Evolutionary conservation across 2,888 invertebrate species (phyloP), one percentile per base, ranked within the genome.

Genomic region (Polydesmus complanatus): DNA sequence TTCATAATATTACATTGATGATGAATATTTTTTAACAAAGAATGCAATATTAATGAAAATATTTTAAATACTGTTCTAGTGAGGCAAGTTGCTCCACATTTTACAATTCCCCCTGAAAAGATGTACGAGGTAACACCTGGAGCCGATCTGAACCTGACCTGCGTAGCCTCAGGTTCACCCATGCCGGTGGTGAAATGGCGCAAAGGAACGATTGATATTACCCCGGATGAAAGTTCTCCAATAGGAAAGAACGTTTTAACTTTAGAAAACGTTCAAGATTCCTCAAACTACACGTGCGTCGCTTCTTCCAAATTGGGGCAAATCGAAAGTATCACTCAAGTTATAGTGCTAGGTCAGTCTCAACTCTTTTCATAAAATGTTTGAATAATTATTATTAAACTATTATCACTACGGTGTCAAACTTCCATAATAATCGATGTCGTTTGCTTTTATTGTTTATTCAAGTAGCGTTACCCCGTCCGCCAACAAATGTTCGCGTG

Each of bases 161-260:
- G 98, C 74, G 93, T 95, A 60, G 97, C 97, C 11, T 89, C 92
- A 27, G 97, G 98, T 22, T 92, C 96, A 0, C 97, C 97, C 3
- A 95, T 97, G 95, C 98, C 97, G 1, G 86, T 84, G 68, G 95
- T 98, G 60, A 93, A 91, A 75, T 79, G 69, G 68, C 66, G 65
- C 23, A 66, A 65, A 58, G 66, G 66, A 83, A 72, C 64, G 22
- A 62, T 65, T n/a, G 92, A 92, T 76, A 75, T 93, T 66, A 91
- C 91, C 0, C 88, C 90, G 0, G 91, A 91, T 73, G 90, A 92
- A 75, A 68, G 68, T 48, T 64, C 73, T 26, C 77, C 78, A 2
- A 75, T 79, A 60, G 80, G 79, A 23, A 83, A 84, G 63, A 97
- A 96, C 75, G 86, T 91, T 18, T 80, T 98, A 52, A 82, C 84